phyloP scores from a whole-genome alignment of 2,797 vertebrate species.

The Stomatorhinus walkeri region DNA sequence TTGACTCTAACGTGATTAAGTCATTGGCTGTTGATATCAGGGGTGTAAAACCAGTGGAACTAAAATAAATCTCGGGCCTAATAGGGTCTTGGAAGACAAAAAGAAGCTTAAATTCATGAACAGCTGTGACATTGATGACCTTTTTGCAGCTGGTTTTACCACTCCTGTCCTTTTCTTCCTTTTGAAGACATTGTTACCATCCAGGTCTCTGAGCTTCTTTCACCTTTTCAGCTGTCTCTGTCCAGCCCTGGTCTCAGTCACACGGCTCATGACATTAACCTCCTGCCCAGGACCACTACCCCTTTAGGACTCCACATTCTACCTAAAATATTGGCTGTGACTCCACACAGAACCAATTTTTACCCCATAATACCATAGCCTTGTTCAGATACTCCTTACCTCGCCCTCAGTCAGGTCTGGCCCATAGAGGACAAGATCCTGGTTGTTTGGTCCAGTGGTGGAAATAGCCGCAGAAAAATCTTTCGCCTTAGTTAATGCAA shows the following conservation, averaged over 20 bases:
- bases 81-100: background rate
- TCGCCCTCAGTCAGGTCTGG: background rate
- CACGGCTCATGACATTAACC: conserved; percentile 35
- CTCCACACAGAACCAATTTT: conserved; percentile 25
- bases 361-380: conserved; percentile 22
- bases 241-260: conserved; percentile 27
- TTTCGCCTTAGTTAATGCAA: background rate
- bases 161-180: conserved; percentile 36
- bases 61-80: background rate
- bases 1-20: conserved; percentile 53
- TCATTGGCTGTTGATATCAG: conserved; percentile 45
- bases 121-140: background rate
- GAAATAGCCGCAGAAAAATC: background rate
- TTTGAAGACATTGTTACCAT: conserved; percentile 43
- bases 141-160: conserved; percentile 50
- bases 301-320: conserved; percentile 18
- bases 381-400: background rate
- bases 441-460: background rate
- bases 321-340: conserved; percentile 27
- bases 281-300: conserved; percentile 19
- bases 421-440: background rate
- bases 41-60: conserved; percentile 52
- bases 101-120: background rate
- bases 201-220: conserved; percentile 31
- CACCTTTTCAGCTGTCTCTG: conserved; percentile 24